These are phyloP conservation scores for Mesaphorura yosii DNA, from an alignment of 1,140 invertebrate species.

Conservation along the genomic window DNA sequence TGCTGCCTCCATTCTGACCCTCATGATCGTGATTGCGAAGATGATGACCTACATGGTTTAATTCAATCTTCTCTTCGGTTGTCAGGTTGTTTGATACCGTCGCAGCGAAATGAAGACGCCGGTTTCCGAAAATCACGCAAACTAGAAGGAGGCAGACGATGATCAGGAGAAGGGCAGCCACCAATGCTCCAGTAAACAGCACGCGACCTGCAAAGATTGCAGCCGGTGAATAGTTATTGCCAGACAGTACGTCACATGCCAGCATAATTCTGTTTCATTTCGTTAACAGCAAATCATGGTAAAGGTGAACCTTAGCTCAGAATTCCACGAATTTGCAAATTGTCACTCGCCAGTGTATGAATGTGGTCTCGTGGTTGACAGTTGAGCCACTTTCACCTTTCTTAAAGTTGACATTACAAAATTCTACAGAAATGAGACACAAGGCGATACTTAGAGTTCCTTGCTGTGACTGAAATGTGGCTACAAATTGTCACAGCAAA, in stretches of 20 bases:
- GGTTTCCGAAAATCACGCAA: constrained; percentile 38
- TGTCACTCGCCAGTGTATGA: no score
- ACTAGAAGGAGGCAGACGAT: constrained; percentile 47
- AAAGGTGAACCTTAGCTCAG: no score
- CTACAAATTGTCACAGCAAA: no score
- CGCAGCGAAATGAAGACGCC: background rate
- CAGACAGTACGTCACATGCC: background rate
- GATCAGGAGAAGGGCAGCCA: constrained; percentile 45
- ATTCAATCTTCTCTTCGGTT: constrained; percentile 56
- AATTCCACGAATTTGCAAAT: no score
- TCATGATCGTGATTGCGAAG: constrained; percentile 36
- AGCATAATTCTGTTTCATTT: no score
- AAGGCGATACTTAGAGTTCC: no score
- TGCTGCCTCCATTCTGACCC: constrained; percentile 15
- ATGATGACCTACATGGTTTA: constrained; percentile 42
- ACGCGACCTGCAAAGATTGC: constrained; percentile 37
- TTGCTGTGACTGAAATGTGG: no score
- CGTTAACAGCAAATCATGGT: no score
- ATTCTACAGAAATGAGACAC: no score
- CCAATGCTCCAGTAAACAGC: constrained; percentile 45
- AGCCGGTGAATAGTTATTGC: background rate
- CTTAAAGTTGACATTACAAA: no score
- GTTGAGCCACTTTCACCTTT: no score
- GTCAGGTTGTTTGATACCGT: background rate
- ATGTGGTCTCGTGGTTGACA: no score